Base-by-base conservation (phyloP, 2,888 invertebrate species). In the Cyclophora punctaria region DNA sequence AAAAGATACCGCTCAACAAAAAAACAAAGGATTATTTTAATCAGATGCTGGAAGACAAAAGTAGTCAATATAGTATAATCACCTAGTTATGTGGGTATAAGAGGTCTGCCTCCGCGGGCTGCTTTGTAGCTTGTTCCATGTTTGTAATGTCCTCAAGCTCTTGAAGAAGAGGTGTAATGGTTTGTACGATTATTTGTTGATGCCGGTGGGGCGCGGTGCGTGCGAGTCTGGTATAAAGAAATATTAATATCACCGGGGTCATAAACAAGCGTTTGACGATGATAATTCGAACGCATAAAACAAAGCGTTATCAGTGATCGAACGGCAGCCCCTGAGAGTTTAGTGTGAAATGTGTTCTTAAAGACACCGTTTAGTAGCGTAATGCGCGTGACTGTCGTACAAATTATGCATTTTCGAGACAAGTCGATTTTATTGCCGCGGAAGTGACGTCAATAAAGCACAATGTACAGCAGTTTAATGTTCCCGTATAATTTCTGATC, bases 371-470 rank as follows among this genome's bases (percentile, higher is more conserved):
- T 87, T 88, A 87, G 86, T 83, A 83, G 78, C 82, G 75, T 82
- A 78, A 79, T 78, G 80, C 85, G 85, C 86, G 87, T 87, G 87
- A 85, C 87, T 83, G 74, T 73, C 73, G 74, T 87, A 87, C 87
- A 82, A 86, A 88, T 87, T 84, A 86, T 87, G 83, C 87, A 81
- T 86, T 86, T 86, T 71, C 75, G 80, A 77, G 83, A 83, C 85
- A 81, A 78, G 81, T 78, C 80, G 81, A 83, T 82, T 87, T 88
- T 87, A 88, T 85, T 82, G 77, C 82, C 66, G 64, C 79, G 86
- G 87, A 86, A 86, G 85, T 84, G 84, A 84, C 78, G 83, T 86
- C 86, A 83, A 85, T 86, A 87, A 86, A 87, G 78, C 81, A 84
- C 80, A 76, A 77, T 79, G 77, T 81, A 83, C 79, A 80, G 74